Conservation (phyloP, 2,113 vertebrate species). For the Anser cygnoides region DNA sequence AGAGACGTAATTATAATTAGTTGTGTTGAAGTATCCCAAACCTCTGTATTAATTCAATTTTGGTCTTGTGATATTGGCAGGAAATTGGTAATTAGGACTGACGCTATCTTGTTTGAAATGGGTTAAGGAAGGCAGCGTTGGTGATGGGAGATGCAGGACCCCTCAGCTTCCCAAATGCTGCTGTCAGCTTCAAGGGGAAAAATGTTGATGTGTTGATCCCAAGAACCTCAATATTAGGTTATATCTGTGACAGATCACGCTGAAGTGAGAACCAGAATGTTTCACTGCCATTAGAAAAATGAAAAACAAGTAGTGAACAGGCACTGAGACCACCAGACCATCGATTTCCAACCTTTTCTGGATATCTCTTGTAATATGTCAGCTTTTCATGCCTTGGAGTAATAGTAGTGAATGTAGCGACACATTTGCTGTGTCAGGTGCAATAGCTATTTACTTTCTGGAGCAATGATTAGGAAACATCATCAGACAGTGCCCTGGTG, state of each 20-base stretch:
- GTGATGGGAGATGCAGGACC: too few relatives aligned
- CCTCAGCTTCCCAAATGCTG: not conserved
- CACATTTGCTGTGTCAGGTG: not conserved
- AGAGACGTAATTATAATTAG: not conserved
- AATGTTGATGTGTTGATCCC: not conserved
- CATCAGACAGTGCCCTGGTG: not conserved
- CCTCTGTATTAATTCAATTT: not conserved
- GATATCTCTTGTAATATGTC: not conserved
- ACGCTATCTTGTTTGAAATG: not conserved
- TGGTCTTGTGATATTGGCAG: not conserved
- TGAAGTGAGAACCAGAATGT: not conserved
- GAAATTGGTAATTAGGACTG: not conserved
- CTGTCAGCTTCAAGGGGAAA: not conserved
- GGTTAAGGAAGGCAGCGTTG: not conserved
- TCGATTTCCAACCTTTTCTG: not conserved
- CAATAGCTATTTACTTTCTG: not conserved
- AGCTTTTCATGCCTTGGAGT: not conserved
- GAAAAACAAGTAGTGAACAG: not conserved
- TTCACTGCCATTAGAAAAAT: not conserved
- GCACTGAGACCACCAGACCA: not conserved
- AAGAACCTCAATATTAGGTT: not conserved
- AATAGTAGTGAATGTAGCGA: not conserved
- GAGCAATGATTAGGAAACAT: not conserved
- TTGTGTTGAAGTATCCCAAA: not conserved
- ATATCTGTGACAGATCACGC: accelerated